These are phyloP conservation scores for Gymnobelideus leadbeateri DNA, from an alignment of 2,113 vertebrate species.

Conservation along the genomic window DNA sequence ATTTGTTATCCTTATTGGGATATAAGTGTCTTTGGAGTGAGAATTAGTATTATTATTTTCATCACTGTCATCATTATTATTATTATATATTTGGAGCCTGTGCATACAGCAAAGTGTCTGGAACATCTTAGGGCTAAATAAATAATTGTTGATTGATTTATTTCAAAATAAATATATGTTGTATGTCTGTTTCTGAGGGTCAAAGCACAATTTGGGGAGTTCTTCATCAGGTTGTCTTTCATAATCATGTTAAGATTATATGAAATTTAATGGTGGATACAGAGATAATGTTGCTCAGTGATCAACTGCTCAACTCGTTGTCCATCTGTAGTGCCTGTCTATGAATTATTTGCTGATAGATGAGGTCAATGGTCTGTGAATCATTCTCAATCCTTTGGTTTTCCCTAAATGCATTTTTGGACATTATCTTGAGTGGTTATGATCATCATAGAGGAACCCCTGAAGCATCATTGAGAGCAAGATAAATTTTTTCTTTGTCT, in stretches of 20 bases:
- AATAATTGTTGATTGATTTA: not conserved
- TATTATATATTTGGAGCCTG: not conserved
- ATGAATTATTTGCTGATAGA: not conserved
- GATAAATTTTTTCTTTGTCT: not conserved
- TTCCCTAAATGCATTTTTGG: not conserved
- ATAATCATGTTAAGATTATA: not conserved
- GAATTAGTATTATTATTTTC: not conserved
- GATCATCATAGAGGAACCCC: not conserved
- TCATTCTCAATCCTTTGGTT: not conserved
- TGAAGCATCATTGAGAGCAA: not conserved
- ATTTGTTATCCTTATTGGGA: not conserved
- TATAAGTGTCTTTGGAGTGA: not conserved
- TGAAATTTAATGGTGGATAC: not conserved
- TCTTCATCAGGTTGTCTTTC: not conserved
- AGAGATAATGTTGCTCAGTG: not conserved
- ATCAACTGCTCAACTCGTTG: not conserved
- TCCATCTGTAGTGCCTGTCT: not conserved
- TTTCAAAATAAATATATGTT: not conserved
- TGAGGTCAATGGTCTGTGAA: not conserved
- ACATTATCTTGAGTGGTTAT: not conserved
- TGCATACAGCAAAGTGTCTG: not conserved
- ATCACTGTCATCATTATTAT: not conserved
- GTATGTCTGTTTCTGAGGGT: not conserved
- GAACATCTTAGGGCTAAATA: not conserved
- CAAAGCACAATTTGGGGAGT: not conserved